Evolutionary conservation across 2,113 vertebrate genomes (phyloP), one percentile per base, ranked within the genome.

Genomic region (Naja naja): DNA sequence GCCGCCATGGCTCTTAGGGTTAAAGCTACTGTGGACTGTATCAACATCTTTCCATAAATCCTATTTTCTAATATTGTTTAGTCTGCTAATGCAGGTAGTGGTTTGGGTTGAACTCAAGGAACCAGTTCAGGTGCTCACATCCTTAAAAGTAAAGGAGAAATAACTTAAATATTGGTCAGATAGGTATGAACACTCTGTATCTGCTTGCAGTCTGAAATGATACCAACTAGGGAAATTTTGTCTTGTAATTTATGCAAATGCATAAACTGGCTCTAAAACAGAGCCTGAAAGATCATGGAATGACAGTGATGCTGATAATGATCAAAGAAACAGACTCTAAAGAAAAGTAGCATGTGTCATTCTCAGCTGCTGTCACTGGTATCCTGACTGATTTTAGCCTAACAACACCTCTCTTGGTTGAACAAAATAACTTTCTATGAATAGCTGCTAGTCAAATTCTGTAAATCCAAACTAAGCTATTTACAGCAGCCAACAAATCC

Each of bases 351-450:
- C 58, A 60, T 5, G 1, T 3, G 0, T 43, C 87, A 47, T 94
- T 96, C 34, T 85, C 92, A 94, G 93, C 91, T 93, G 92, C 60
- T 90, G 89, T 92, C 93, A 88, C 39, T 94, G 88, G 91, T 90
- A 94, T 0, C 0, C 55, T 91, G 39, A 91, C 92, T 39, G 25
- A 18, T 0, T 0, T 90, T 22, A 18, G 47, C 90, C 87, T 0
- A 0, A 94, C 30, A 60, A 69, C 45, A 55, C 92, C 87, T 91
- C 89, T 92, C 56, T 64, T 92, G 1, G 81, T 43, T 0, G 0
- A 5, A 54, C 55, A 56, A 74, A 3, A 39, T 93, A 94, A 47
- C 86, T 90, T 92, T 92, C 74, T 88, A 89, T 34, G 93, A 96
- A 96, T 16, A 90, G 91, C 64, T 93, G 87, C 92, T 95, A 89